phyloP scores from a whole-genome alignment of 2,888 invertebrate genomes.

The Ectobius pallidus region DNA sequence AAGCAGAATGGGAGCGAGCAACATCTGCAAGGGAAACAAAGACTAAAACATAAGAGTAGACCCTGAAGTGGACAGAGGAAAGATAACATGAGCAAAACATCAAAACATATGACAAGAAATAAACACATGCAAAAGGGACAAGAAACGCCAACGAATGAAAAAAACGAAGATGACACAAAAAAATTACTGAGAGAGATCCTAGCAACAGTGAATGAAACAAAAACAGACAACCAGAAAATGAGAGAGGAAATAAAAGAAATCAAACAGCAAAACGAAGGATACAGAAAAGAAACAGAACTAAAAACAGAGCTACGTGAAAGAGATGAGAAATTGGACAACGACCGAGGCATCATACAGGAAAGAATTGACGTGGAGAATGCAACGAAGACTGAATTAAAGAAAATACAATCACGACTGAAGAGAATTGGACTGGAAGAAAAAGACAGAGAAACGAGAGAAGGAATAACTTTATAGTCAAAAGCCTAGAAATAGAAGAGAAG shows the following conservation, averaged over 20 bases:
- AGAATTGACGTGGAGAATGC: background rate
- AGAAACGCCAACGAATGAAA: no score
- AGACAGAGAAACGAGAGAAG: background rate
- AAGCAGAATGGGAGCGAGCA: no score
- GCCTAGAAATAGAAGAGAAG: background rate
- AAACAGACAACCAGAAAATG: background rate
- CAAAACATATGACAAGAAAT: no score
- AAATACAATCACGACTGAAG: background rate
- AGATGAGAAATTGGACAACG: background rate
- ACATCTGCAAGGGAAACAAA: no score
- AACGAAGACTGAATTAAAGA: background rate
- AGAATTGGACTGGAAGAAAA: background rate
- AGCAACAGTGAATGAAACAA: background rate
- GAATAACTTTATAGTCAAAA: background rate
- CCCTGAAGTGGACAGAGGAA: no score
- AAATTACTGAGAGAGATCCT: no score
- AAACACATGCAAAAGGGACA: no score
- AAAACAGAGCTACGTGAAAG: background rate
- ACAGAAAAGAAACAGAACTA: background rate
- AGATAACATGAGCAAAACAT: no score
- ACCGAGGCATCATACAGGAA: background rate
- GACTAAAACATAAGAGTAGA: no score
- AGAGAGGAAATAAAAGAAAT: background rate
- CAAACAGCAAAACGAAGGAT: background rate
- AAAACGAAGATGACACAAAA: no score